A percentile compares a stretch with the other conserved stretches of the same genome.
These are phyloP conservation scores for Ctenosaura bakeri DNA, from an alignment of 2,797 vertebrate genomes.

Conservation along the genomic window DNA sequence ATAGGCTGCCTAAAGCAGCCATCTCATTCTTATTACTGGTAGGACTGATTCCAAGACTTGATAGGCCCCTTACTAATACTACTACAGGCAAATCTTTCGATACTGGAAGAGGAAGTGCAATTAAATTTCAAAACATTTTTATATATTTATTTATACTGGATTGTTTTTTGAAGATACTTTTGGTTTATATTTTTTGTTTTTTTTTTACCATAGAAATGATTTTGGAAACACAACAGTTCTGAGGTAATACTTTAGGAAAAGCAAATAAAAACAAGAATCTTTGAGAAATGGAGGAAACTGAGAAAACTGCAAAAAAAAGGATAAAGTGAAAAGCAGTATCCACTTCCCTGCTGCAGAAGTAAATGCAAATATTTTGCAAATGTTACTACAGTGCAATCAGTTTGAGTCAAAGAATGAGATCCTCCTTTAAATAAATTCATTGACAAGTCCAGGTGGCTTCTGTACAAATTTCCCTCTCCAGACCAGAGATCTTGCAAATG, in stretches of 20 bases:
- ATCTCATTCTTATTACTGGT: not conserved
- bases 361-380: conserved; percentile 69
- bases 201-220: conserved; percentile 58
- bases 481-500: not conserved
- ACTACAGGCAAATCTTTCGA: not conserved
- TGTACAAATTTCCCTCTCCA: too few species aligned
- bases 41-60: not conserved
- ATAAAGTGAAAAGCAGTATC: conserved; percentile 78
- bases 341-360: conserved; percentile 55
- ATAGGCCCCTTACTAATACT: not conserved
- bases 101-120: conserved; percentile 62
- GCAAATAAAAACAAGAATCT: conserved; percentile 40
- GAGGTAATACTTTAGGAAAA: conserved; percentile 73
- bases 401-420: conserved; percentile 56
- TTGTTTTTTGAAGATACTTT: conserved; percentile 65
- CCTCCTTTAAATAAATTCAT: not conserved
- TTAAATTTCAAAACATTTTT: conserved; percentile 57
- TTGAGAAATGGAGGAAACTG: conserved; percentile 37
- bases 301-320: conserved; percentile 53
- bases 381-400: conserved; percentile 55
- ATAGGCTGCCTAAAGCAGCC: not conserved
- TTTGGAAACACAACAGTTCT: conserved; percentile 66
- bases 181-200: conserved; percentile 61
- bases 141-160: conserved; percentile 77
- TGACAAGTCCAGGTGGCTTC: not conserved